Evolutionary conservation across 1,140 invertebrate genomes (phyloP).

Genomic region (Drosophila tsacasi): DNA sequence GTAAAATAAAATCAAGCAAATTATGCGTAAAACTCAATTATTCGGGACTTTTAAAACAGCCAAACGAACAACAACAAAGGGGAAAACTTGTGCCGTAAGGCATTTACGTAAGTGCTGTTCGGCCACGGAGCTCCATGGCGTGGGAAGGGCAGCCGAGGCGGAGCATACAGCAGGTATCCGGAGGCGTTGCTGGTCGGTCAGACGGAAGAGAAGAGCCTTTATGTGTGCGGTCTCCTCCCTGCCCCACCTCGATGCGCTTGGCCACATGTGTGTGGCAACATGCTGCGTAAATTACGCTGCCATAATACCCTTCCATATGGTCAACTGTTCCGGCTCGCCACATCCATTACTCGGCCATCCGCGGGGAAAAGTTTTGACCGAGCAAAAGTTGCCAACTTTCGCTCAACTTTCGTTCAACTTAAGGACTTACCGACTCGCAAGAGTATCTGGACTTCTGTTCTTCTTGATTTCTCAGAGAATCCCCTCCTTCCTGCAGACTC

Average conservation of each 20-base stretch:
- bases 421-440: constrained; percentile 32
- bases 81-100: constrained; percentile 65
- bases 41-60: constrained; percentile 66
- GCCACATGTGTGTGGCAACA: constrained; percentile 62
- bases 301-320: constrained; percentile 57
- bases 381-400: constrained; percentile 42
- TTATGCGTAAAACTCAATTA: constrained; percentile 76
- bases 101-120: constrained; percentile 67
- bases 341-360: constrained; percentile 33
- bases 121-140: constrained; percentile 34
- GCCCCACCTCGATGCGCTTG: constrained; percentile 38
- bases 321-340: constrained; percentile 33
- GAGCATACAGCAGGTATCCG: constrained; percentile 3
- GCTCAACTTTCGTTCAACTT: constrained; percentile 26
- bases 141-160: neutral
- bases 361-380: constrained; percentile 14
- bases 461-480: neutral
- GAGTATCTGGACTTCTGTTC: constrained; percentile 46
- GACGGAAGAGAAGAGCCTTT: constrained; percentile 21
- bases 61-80: constrained; percentile 49
- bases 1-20: constrained; percentile 76
- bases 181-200: constrained; percentile 22
- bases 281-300: constrained; percentile 60
- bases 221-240: constrained; percentile 2
- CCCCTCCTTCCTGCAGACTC: neutral